Evolutionary conservation across 1,140 invertebrate genomes (phyloP).

Genomic region (Macrosteles quadrilineatus): DNA sequence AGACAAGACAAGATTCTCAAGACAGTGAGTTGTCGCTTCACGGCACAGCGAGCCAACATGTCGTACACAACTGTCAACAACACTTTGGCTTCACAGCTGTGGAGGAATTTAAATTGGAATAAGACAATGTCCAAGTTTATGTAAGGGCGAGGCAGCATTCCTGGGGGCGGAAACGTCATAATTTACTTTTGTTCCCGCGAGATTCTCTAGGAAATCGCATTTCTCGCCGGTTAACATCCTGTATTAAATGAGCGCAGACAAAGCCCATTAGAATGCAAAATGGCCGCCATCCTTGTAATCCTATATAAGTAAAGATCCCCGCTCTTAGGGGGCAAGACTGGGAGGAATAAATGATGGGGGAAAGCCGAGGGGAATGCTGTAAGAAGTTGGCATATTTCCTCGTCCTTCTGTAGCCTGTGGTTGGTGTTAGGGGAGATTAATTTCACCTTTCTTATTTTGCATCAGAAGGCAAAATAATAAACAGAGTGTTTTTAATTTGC

Average conservation of each 20-base stretch:
- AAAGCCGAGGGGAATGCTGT: not conserved
- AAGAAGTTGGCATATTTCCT: too few relatives aligned
- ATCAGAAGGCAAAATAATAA: too few relatives aligned
- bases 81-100: not conserved
- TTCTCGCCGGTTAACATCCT: constrained; percentile 19
- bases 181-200: constrained; percentile 23
- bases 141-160: constrained; percentile 8
- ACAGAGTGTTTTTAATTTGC: too few relatives aligned
- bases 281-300: constrained; percentile 21
- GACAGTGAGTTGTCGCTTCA: too few relatives aligned
- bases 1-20: too few relatives aligned
- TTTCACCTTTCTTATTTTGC: not conserved
- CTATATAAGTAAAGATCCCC: constrained; percentile 23
- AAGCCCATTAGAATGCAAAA: constrained; percentile 26
- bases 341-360: constrained; percentile 20
- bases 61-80: constrained; percentile 7
- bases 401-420: not conserved
- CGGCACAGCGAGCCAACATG: too few relatives aligned
- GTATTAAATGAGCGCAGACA: constrained; percentile 22
- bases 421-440: not conserved
- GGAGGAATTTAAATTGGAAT: constrained; percentile 25
- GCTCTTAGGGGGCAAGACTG: not conserved
- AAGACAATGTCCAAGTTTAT: constrained; percentile 27
- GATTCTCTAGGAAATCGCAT: constrained; percentile 23
- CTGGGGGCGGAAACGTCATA: constrained; percentile 13